A percentile compares a stretch with the other conserved stretches of the same genome.
Conservation (phyloP, 2,797 vertebrate species). For the Cephalopachus bancanus region DNA sequence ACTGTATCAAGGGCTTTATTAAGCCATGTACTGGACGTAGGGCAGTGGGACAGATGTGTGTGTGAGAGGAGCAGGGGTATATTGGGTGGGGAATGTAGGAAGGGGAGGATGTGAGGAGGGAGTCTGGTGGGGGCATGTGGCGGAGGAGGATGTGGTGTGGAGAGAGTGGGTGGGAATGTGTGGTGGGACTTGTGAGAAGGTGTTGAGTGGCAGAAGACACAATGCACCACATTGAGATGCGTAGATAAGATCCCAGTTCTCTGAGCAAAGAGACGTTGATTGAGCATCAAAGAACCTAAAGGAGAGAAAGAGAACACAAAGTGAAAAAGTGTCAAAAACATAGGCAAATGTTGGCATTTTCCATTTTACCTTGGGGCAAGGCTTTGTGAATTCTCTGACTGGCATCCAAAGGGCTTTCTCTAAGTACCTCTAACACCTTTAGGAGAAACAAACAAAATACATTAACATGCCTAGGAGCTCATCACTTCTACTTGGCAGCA, state of each 20-base stretch:
- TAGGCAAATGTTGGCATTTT: not conserved
- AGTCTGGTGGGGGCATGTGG: too few species aligned
- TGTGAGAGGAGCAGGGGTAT: rapidly evolving
- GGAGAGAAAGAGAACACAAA: not conserved
- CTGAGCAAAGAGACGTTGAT: not conserved
- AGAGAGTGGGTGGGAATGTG: rapidly evolving
- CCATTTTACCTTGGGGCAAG: not conserved
- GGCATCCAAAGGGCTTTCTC: not conserved
- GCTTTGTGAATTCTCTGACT: not conserved
- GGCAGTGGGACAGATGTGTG: not conserved
- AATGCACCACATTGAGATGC: rapidly evolving
- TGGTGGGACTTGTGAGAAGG: rapidly evolving
- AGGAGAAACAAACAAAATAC: not conserved
- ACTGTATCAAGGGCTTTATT: not conserved
- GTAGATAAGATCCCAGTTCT: not conserved
- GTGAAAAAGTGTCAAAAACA: not conserved
- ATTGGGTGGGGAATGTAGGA: too few species aligned
- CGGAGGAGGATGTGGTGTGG: too few species aligned
- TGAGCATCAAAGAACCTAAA: not conserved
- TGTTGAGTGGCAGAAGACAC: not conserved
- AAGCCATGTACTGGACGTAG: rapidly evolving
- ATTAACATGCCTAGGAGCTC: not conserved
- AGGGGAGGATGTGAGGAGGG: too few species aligned
- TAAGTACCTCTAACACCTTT: not conserved
- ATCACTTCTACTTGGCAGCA: not conserved